These are phyloP conservation scores for Dendrocopos noguchii DNA, from an alignment of 2,113 vertebrate genomes.

Conservation along the genomic window DNA sequence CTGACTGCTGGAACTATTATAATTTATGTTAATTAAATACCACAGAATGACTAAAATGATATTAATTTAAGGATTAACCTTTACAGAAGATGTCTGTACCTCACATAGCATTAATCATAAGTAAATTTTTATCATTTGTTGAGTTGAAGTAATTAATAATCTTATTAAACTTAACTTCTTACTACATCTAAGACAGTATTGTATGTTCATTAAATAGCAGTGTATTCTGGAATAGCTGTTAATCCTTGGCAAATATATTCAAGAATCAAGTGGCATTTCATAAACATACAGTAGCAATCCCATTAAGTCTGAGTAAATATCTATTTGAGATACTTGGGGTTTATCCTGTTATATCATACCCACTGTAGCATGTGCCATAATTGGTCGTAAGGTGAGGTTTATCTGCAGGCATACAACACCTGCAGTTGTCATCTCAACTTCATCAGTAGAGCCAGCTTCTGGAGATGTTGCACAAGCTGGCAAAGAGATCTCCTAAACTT, in stretches of 20 bases:
- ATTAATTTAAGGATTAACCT: constrained; percentile 41
- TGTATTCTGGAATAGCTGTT: constrained; percentile 20
- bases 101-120: constrained; percentile 11
- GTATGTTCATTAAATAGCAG: constrained; percentile 50
- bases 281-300: constrained; percentile 43
- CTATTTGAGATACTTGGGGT: not conserved
- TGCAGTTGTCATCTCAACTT: not conserved
- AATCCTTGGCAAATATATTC: constrained; percentile 53
- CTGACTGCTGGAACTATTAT: not conserved
- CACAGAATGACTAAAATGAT: not conserved
- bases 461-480: not conserved
- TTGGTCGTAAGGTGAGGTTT: not conserved
- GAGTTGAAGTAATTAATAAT: constrained; percentile 22
- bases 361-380: not conserved
- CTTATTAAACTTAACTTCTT: constrained; percentile 19
- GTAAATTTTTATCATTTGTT: constrained; percentile 11
- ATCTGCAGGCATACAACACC: not conserved
- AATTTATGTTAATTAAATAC: constrained; percentile 28
- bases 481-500: not conserved
- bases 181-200: not conserved
- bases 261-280: constrained; percentile 57
- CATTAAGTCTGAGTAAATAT: constrained; percentile 50
- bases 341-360: not conserved
- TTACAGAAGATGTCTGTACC: not conserved
- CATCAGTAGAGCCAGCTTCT: not conserved